Evolutionary conservation across 1,140 invertebrate species (phyloP), one percentile per base, ranked within the genome.

Genomic region (Gonioctena quinquepunctata): DNA sequence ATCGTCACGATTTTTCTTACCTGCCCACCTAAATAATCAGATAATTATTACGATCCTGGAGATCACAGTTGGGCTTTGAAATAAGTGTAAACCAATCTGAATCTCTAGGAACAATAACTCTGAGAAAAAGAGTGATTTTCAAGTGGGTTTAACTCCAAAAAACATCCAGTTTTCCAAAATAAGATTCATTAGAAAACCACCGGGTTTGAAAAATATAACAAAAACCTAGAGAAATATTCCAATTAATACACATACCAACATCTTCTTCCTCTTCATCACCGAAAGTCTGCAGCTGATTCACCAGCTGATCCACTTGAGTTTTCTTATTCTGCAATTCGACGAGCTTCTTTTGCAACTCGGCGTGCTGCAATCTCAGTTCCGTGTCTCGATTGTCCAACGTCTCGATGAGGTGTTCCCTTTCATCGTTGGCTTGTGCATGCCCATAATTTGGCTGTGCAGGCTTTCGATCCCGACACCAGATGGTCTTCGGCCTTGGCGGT

Each of bases 261-360:
- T 81, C 80, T 25, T 78, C 77, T 33, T 80, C 56, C 19, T 61
- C 75, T 8, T 74, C 75, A 3, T 77, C 80, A 26, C 79, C 74
- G 48, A 80, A 68, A 60, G 62, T 76, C 62, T 83, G 80, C n/a
- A 83, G 70, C 48, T 83, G 81, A 26, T 75, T 65, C 0, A 82
- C 81, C n/a, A 84, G 70, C 21, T 81, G 75, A 72, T 84, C 82
- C 26, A 84, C 80, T 70, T 83, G 79, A 19, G 75, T 42, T 56
- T 84, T 84, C 60, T 83, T 83, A 56, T 67, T 80, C 68, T 83
- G 82, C 33, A 84, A 68, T 70, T 84, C 82, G n/a, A 74, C 70
- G 13, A 84, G 65, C 71, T 83, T 83, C 5, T 77, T 78, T 59
- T 83, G 82, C 19, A 84, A 65, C 54, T 80, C 77, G 0, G 73